Evolutionary conservation across 2,888 invertebrate species (phyloP), one percentile per base, ranked within the genome.

Genomic region (Microctonus hyperodae): DNA sequence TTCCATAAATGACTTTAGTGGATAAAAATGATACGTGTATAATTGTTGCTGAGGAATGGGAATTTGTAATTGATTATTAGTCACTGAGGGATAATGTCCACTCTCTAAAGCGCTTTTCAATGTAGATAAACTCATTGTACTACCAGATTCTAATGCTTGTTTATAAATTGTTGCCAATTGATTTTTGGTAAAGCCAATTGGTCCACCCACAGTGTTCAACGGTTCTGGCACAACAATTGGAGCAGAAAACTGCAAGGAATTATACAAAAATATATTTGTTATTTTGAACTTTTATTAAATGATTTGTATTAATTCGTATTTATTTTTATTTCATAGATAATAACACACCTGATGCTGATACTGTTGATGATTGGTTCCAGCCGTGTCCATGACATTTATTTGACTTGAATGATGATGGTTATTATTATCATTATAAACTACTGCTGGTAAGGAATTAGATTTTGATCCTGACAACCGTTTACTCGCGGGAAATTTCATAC

Each of bases 1-100:
- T 70, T 85, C 84, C 69, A 85, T 76, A 69, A 87, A 86, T 65
- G 84, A 85, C 72, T 87, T 86, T 59, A 87, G 75, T 0, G 88
- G 88, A 72, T 87, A 87, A 76, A 86, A 88, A 75, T 87, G 87
- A 74, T 87, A 88, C 73, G 85, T 85, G 76, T 70, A 86, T 85
- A 63, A 60, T 5, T 71, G 67, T n/a, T 67, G 67, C 1, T 73
- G 67, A 25, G 70, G 70, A n/a, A 59, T 13, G 35, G 76, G 73
- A 64, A 76, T 51, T 60, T 73, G 71, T 23, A 74, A 61, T 11
- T 71, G 73, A 60, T 69, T 76, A 3, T 68, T 67, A 11, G 68
- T 64, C n/a, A 74, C 62, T 53, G 72, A 65, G 6, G 75, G 74
- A 31, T 66, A 28, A n/a, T 74, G 72, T 48, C 72, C 74, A 22